These are phyloP conservation scores for Pangasius krempfi DNA, from an alignment of 2,797 vertebrate genomes.

Conservation along the genomic window DNA sequence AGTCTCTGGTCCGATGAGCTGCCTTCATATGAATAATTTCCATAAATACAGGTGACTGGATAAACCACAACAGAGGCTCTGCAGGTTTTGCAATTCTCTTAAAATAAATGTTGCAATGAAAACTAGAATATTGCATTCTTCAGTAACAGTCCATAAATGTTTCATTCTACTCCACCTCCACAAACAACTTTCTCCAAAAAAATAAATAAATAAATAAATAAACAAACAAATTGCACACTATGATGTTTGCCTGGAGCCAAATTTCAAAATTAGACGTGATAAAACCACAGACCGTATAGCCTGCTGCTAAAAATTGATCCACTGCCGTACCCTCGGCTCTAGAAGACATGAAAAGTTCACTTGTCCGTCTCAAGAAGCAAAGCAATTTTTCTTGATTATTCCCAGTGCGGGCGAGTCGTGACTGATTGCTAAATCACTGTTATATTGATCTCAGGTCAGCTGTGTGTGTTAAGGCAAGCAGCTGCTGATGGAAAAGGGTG, in stretches of 20 bases:
- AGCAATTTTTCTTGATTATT: conserved; percentile 16
- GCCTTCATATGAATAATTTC: not conserved
- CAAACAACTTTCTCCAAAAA: not conserved
- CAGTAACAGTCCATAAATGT: not conserved
- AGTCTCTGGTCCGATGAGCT: not conserved
- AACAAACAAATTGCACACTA: not conserved
- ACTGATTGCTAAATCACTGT: conserved; percentile 13
- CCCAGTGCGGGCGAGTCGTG: not conserved
- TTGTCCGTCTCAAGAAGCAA: conserved; percentile 11
- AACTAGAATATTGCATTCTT: not conserved
- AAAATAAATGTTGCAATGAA: not conserved
- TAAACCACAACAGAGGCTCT: not conserved
- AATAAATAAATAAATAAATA: not conserved
- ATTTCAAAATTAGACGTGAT: not conserved
- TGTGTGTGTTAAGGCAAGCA: conserved; percentile 11
- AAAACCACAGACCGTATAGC: not conserved
- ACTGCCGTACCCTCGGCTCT: not conserved
- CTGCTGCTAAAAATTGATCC: conserved; percentile 1
- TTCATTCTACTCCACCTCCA: not conserved
- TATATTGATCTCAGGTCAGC: conserved; percentile 14
- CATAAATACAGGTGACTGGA: not conserved
- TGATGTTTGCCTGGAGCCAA: not conserved
- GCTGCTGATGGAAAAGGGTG: not conserved
- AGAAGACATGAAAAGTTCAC: conserved; percentile 2
- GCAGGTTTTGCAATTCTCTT: not conserved